Evolutionary conservation across 2,888 invertebrate species (phyloP).

Genomic region (Dasypolia templi): DNA sequence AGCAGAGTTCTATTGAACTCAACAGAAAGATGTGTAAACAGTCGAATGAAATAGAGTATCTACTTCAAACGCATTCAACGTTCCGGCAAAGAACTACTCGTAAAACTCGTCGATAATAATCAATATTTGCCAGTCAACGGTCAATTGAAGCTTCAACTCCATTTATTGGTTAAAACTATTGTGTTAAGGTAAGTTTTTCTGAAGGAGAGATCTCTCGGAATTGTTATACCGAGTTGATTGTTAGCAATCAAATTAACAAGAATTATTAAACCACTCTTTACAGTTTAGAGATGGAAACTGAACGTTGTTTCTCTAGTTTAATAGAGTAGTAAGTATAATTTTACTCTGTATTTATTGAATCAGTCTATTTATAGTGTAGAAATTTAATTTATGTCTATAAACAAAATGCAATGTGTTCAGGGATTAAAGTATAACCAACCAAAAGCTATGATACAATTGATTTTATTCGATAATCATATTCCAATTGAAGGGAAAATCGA

Average conservation of each 20-base stretch:
- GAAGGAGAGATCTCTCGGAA: not conserved
- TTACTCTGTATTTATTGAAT: not conserved
- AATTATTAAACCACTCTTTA: not conserved
- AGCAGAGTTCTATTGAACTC: not conserved
- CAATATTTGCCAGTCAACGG: conserved; percentile 24
- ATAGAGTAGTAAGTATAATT: no score
- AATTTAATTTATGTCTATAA: not conserved
- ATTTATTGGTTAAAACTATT: conserved; percentile 6
- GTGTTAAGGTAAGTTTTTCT: not conserved
- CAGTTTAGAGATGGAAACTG: not conserved
- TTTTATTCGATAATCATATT: conserved; percentile 85
- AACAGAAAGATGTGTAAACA: conserved; percentile 25
- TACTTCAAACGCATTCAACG: conserved; percentile 20
- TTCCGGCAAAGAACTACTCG: not conserved
- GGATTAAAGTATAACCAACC: conserved; percentile 50
- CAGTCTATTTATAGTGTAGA: not conserved
- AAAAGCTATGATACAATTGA: conserved; percentile 76
- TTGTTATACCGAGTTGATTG: not conserved
- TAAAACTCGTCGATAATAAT: conserved; percentile 15
- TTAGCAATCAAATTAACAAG: not conserved
- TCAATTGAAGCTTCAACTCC: not conserved
- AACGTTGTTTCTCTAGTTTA: not conserved
- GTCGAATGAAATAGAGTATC: conserved; percentile 26
- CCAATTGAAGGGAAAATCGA: conserved; percentile 82
- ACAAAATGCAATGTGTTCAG: not conserved